Evolutionary conservation across 2,797 vertebrate genomes (phyloP).

Genomic region (Melanotaenia maccullochi): DNA sequence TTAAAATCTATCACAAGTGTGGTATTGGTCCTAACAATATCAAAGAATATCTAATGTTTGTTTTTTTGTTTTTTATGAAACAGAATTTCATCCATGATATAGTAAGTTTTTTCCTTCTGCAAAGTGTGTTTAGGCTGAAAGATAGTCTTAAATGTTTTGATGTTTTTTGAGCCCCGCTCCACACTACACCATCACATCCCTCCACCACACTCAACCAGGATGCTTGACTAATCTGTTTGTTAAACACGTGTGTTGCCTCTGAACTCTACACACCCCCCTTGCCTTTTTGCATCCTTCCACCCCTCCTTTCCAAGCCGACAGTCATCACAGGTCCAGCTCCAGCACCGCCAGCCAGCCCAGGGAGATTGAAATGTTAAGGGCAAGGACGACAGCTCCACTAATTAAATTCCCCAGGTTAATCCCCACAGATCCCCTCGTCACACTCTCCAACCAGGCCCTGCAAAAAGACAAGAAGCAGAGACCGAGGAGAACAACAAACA

Average conservation of each 20-base stretch:
- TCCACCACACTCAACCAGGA: slow-evolving; percentile 52
- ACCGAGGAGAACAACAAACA: slow-evolving; percentile 66
- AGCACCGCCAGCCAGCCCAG: slow-evolving; percentile 52
- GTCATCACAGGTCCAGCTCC: slow-evolving; percentile 71
- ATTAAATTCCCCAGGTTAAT: slow-evolving; percentile 98
- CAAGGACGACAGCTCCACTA: slow-evolving; percentile 83
- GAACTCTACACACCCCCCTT: slow-evolving; percentile 32
- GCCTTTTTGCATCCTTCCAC: slow-evolving; percentile 26
- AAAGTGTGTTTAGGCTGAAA: background rate
- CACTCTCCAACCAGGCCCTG: slow-evolving; percentile 83
- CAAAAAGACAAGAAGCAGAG: slow-evolving; percentile 56
- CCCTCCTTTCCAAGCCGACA: slow-evolving; percentile 57
- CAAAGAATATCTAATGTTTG: background rate
- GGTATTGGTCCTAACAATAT: background rate
- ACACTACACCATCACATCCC: slow-evolving; percentile 32
- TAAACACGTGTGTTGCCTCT: slow-evolving; percentile 68
- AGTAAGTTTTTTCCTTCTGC: background rate
- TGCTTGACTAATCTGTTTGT: slow-evolving; percentile 77
- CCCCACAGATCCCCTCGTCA: slow-evolving; percentile 88
- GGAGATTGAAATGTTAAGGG: slow-evolving; percentile 83
- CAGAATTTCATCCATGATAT: background rate
- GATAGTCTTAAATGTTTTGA: background rate
- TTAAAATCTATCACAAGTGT: background rate
- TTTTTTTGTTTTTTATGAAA: background rate
- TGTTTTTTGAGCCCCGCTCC: background rate